Evolutionary conservation across 2,888 invertebrate genomes (phyloP).

Genomic region (Meliscaeva auricollis): DNA sequence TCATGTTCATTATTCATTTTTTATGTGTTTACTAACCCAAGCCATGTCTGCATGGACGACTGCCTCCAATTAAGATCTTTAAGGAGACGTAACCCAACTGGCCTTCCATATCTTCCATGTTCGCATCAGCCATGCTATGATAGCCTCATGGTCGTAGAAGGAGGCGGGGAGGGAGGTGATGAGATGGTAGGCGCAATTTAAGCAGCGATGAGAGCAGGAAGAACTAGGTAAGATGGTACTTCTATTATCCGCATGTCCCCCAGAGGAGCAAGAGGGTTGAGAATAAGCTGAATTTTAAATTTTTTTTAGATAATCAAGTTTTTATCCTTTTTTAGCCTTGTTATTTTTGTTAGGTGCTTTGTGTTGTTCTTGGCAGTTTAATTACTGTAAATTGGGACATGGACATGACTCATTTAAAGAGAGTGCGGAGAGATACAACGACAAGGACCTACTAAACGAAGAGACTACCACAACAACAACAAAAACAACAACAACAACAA

Average conservation of each 20-base stretch:
- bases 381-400: slow-evolving; percentile 74
- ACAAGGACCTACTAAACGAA: slow-evolving; percentile 17
- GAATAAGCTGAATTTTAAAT: slow-evolving; percentile 30
- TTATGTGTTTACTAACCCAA: slow-evolving; percentile 57
- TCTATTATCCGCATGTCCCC: not conserved
- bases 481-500: not conserved
- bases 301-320: slow-evolving; percentile 67
- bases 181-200: not conserved
- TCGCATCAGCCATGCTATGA: not conserved
- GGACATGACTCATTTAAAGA: slow-evolving; percentile 73
- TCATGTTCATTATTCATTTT: slow-evolving; percentile 73
- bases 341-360: slow-evolving; percentile 50
- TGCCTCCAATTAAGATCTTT: slow-evolving; percentile 44
- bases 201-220: not conserved
- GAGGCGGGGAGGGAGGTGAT: too few relatives aligned
- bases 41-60: slow-evolving; percentile 48
- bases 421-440: not conserved
- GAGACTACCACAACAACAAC: not conserved
- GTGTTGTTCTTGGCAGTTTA: slow-evolving; percentile 73
- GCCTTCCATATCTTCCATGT: slow-evolving; percentile 17
- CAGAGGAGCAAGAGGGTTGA: not conserved
- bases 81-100: slow-evolving; percentile 43
- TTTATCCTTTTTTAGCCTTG: slow-evolving; percentile 69
- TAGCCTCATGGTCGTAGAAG: not conserved
- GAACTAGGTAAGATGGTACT: slow-evolving; percentile 29